Evolutionary conservation across 1,140 invertebrate genomes (phyloP).

Genomic region (Sinella curviseta): DNA sequence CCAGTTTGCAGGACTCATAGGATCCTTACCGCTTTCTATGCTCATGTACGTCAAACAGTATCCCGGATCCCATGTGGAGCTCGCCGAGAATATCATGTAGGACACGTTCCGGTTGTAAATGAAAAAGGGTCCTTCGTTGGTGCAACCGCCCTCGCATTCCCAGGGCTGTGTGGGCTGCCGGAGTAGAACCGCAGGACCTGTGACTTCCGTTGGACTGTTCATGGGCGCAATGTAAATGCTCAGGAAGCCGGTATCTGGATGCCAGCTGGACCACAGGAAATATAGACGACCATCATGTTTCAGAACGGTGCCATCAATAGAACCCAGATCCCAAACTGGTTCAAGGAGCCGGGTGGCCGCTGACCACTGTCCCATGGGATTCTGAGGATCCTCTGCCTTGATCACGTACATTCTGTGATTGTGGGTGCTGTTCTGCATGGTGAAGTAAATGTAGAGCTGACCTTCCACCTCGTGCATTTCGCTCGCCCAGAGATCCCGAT

Average conservation of each 20-base stretch:
- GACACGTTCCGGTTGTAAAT: conserved; percentile 28
- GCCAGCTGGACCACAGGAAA: not conserved
- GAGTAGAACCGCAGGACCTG: not conserved
- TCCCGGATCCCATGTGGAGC: conserved; percentile 34
- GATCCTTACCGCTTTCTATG: conserved; percentile 36
- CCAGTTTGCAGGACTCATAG: conserved; percentile 22
- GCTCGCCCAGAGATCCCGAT: conserved; percentile 37
- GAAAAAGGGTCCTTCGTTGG: conserved; percentile 41
- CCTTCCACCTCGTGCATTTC: conserved; percentile 40
- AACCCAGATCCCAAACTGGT: conserved; percentile 25
- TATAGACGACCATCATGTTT: not conserved
- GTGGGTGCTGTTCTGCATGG: conserved; percentile 28
- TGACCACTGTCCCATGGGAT: conserved; percentile 1
- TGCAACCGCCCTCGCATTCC: not conserved
- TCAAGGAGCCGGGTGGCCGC: not conserved
- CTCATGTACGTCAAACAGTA: conserved; percentile 41
- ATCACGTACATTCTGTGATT: conserved; percentile 37
- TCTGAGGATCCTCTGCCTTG: not conserved
- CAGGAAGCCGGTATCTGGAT: conserved; percentile 4
- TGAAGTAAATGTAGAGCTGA: conserved; percentile 39
- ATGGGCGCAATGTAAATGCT: conserved; percentile 3
- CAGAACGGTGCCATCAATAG: conserved; percentile 2
- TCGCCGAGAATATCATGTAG: conserved; percentile 37
- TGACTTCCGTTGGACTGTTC: not conserved
- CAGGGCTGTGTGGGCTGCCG: not conserved